These are phyloP conservation scores for Psix sp. DNA, from an alignment of 1,140 invertebrate species.

Conservation along the genomic window DNA sequence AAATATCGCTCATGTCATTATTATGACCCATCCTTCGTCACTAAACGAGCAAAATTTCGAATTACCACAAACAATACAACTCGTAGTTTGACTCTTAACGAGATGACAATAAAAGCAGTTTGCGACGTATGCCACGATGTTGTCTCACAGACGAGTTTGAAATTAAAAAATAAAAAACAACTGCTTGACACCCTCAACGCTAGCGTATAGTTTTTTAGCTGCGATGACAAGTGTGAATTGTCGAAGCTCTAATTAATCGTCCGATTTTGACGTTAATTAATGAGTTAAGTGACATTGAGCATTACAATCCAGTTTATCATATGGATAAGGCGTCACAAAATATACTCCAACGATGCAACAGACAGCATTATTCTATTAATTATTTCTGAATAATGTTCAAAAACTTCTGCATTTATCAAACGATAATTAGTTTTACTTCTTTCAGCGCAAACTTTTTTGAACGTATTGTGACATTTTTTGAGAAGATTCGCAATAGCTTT, in stretches of 20 bases:
- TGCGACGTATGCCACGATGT: slow-evolving; percentile 35
- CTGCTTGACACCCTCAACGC: slow-evolving; percentile 44
- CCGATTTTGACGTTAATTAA: slow-evolving; percentile 48
- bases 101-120: slow-evolving; percentile 60
- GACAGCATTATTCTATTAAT: too few relatives aligned
- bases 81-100: slow-evolving; percentile 49
- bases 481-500: too few relatives aligned
- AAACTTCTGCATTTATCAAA: too few relatives aligned
- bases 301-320: slow-evolving; percentile 30
- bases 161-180: slow-evolving; percentile 24
- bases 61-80: slow-evolving; percentile 61
- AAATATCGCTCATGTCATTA: slow-evolving; percentile 59
- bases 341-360: too few relatives aligned
- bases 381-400: too few relatives aligned
- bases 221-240: slow-evolving; percentile 45
- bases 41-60: slow-evolving; percentile 62
- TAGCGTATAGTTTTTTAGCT: slow-evolving; percentile 42
- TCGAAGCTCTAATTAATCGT: slow-evolving; percentile 52
- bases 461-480: too few relatives aligned
- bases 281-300: slow-evolving; percentile 42
- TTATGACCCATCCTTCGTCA: slow-evolving; percentile 59
- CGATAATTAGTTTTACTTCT: too few relatives aligned
- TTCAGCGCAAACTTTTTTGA: too few relatives aligned
- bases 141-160: slow-evolving; percentile 27
- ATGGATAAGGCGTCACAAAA: slow-evolving; percentile 13